These are phyloP conservation scores for Carassius carassius DNA, from an alignment of 2,113 vertebrate genomes.

Conservation along the genomic window DNA sequence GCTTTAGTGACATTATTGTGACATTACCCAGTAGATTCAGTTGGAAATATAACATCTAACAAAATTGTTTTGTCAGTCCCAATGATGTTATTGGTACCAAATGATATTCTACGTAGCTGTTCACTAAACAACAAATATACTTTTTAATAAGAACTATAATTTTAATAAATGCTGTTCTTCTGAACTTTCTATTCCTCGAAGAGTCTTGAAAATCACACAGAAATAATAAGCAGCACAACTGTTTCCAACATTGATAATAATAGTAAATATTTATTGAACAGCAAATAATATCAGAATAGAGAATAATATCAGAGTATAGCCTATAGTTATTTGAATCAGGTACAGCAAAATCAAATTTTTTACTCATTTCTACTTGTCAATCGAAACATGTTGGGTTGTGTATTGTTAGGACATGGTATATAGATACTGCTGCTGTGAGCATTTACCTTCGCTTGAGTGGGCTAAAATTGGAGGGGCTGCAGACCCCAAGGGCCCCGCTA, in stretches of 20 bases:
- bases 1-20: not conserved
- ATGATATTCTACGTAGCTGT: not conserved
- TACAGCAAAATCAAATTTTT: not conserved
- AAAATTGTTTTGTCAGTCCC: not conserved
- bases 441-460: conserved; percentile 22
- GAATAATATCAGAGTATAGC: no score
- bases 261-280: no score
- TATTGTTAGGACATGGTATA: not conserved
- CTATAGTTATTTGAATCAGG: not conserved
- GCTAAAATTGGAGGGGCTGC: conserved; percentile 18
- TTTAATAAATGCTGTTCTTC: not conserved
- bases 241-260: no score
- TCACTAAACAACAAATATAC: no score
- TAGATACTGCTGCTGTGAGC: conserved; percentile 3
- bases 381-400: not conserved
- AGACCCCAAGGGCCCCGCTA: not conserved
- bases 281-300: no score
- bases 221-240: no score
- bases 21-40: not conserved
- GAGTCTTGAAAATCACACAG: no score
- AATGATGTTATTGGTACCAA: not conserved
- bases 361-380: not conserved
- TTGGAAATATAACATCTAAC: not conserved
- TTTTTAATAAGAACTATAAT: not conserved
- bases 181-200: no score